Evolutionary conservation across 2,113 vertebrate species (phyloP), one percentile per base, ranked within the genome.

Genomic region (Burhinus bistriatus): DNA sequence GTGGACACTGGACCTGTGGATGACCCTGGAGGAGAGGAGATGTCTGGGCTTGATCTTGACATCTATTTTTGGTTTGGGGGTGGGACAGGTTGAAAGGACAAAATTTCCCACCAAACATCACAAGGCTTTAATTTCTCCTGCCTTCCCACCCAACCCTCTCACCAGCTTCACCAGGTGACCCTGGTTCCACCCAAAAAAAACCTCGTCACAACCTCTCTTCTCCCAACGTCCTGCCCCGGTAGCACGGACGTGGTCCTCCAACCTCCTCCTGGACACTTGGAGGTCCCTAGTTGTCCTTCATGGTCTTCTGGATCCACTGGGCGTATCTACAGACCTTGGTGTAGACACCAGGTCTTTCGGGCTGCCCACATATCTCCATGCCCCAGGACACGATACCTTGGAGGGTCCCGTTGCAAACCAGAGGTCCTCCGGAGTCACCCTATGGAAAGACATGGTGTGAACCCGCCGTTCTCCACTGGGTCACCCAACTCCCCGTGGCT

Each of bases 311-410:
- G 79, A 93, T 93, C 91, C 91, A 93, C 25, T 34, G 42, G 58
- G n/a, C 12, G 17, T 88, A 93, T n/a, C 85, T 64, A 9, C 91
- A 88, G 85, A 93, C 14, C 72, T 83, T 93, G 65, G 91, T 93
- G 85, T 88, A 93, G 91, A 93, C 85, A 0, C 91, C 91, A 0
- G 91, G 91, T 25, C 71, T 32, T 44, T 13, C 65, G 79, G 91
- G 72, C 13, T 88, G 91, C 11, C 84, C 91, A 1, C 91, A 93
- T 19, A 70, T 88, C 72, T 93, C 84, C 91, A 93, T 88, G 27
- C 91, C 91, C 91, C 91, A 93, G 1, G 91, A 93, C 13, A 93
- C 91, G 79, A 93, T 88, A 2, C 91, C 91, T n/a, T 93, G 91
- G 51, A 93, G 91, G 71, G 44, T 83, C 65, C 65, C 8, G 14